Evolutionary conservation across 2,797 vertebrate species (phyloP).

Genomic region (Orestias chungarensis): DNA sequence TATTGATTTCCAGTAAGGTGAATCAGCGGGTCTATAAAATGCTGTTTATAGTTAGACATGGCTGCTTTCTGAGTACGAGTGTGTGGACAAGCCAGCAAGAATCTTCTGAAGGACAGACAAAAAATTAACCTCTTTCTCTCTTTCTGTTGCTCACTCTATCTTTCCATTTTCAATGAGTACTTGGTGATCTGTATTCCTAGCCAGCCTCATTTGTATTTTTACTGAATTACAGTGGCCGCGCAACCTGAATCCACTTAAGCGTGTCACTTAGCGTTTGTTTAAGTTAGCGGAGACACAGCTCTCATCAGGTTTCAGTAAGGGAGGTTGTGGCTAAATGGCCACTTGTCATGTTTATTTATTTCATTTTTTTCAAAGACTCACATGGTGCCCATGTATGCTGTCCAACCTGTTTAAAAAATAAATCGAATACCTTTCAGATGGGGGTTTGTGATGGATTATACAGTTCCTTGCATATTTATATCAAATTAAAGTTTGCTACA

Average conservation of each 20-base stretch:
- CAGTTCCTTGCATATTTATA: not conserved
- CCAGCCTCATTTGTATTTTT: conserved; percentile 84
- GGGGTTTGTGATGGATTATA: conserved; percentile 34
- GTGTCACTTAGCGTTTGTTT: conserved; percentile 84
- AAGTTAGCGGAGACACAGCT: conserved; percentile 76
- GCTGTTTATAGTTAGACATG: conserved; percentile 69
- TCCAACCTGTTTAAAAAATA: conserved; percentile 69
- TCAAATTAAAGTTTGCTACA: not conserved
- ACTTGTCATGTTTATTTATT: conserved; percentile 85
- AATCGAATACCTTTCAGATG: conserved; percentile 39
- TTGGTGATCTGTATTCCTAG: conserved; percentile 74
- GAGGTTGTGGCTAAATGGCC: conserved; percentile 81
- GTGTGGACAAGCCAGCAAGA: conserved; percentile 26
- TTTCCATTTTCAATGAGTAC: conserved; percentile 72
- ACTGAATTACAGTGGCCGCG: conserved; percentile 82
- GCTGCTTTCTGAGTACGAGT: conserved; percentile 20
- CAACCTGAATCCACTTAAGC: conserved; percentile 85
- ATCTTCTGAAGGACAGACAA: conserved; percentile 60
- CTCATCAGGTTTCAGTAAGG: conserved; percentile 81
- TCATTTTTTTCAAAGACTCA: conserved; percentile 68
- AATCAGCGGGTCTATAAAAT: conserved; percentile 77
- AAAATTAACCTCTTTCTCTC: conserved; percentile 48
- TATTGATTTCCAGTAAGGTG: conserved; percentile 84
- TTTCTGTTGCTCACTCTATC: conserved; percentile 17
- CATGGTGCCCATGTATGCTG: conserved; percentile 58